Percentiles rank a stretch among this genome's conserved stretches.
phyloP scores from a whole-genome alignment of 1,140 invertebrate genomes.

The Hydropsyche tenuis region DNA sequence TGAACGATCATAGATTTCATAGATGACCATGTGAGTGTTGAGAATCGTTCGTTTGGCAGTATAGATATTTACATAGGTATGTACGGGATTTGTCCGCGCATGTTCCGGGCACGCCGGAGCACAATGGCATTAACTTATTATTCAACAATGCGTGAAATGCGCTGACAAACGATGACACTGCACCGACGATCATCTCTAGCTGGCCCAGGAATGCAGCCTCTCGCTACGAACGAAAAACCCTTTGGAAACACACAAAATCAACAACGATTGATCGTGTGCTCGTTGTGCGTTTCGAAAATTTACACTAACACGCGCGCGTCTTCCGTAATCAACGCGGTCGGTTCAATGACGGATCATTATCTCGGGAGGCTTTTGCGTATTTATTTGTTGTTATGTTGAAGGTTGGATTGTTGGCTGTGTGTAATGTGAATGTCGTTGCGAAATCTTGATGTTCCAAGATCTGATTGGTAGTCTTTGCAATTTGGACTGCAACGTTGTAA shows the following conservation, averaged over 20 bases:
- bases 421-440: too few species aligned
- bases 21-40: constrained; percentile 1
- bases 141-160: constrained; percentile 49
- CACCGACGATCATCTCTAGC: constrained; percentile 35
- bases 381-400: too few species aligned
- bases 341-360: too few species aligned
- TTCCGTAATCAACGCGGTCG: too few species aligned
- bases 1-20: too few species aligned
- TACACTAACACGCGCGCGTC: too few species aligned
- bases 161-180: constrained; percentile 50
- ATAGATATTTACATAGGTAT: constrained; percentile 24
- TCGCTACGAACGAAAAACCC: constrained; percentile 22
- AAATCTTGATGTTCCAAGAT: too few species aligned
- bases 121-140: constrained; percentile 46
- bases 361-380: too few species aligned
- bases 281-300: too few species aligned
- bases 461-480: too few species aligned
- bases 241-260: constrained; percentile 5
- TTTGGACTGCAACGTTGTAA: too few species aligned
- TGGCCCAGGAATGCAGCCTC: constrained; percentile 44
- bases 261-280: neutral
- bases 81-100: constrained; percentile 29
- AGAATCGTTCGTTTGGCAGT: neutral
- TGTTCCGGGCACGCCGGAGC: constrained; percentile 36
- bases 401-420: too few species aligned